These are phyloP conservation scores for Drosophila eohydei DNA, from an alignment of 2,888 invertebrate species.

Conservation along the genomic window DNA sequence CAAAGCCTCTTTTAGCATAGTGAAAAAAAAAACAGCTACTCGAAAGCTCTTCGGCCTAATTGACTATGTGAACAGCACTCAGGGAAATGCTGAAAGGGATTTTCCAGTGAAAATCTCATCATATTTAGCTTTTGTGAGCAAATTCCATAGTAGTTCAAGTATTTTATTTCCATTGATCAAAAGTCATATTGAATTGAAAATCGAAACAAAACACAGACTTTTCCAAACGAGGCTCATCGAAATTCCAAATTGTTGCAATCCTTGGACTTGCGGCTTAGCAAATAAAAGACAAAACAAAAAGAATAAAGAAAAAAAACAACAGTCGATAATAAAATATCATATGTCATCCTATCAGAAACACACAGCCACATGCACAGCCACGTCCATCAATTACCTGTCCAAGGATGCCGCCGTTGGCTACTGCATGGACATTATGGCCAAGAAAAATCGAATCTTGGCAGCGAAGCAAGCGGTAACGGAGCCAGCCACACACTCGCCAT, in stretches of 20 bases:
- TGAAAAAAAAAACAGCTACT: slow-evolving; percentile 18
- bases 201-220: slow-evolving; percentile 6
- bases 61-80: background rate
- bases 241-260: slow-evolving; percentile 45
- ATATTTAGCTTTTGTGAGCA: slow-evolving; percentile 7
- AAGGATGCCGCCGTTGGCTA: slow-evolving; percentile 16
- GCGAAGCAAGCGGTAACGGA: background rate
- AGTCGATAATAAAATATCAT: background rate
- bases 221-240: slow-evolving; percentile 22
- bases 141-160: background rate
- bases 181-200: slow-evolving; percentile 8
- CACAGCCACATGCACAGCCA: background rate
- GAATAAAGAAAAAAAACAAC: background rate
- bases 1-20: slow-evolving; percentile 27
- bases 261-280: slow-evolving; percentile 9
- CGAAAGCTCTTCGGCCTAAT: background rate
- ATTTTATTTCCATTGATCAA: slow-evolving; percentile 7
- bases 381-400: slow-evolving; percentile 3
- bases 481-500: background rate
- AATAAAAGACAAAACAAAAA: background rate
- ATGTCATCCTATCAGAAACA: slow-evolving; percentile 31
- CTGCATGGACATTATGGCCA: slow-evolving; percentile 36
- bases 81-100: background rate
- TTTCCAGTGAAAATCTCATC: background rate
- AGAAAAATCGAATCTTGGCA: background rate